Conservation (phyloP, 2,113 vertebrate genomes). For the Manacus vitellinus region DNA sequence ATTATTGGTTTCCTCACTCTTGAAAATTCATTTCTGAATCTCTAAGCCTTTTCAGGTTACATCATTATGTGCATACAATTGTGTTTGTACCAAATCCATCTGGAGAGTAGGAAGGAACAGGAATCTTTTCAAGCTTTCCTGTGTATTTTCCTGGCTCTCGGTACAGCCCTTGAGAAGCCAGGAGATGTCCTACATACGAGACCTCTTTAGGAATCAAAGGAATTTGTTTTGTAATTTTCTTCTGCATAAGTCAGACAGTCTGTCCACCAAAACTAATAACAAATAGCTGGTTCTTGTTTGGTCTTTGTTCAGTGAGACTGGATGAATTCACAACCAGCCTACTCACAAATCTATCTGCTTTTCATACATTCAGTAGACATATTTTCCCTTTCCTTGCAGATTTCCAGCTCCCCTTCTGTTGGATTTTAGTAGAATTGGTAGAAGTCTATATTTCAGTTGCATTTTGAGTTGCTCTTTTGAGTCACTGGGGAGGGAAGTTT, state of each 20-base stretch:
- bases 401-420: background rate
- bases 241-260: background rate
- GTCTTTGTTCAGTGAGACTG: background rate
- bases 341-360: background rate
- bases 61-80: background rate
- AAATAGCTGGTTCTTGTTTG: background rate
- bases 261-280: background rate
- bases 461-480: background rate
- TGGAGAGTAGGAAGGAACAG: background rate
- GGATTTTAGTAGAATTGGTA: background rate
- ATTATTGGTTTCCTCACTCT: background rate
- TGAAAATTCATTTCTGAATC: background rate
- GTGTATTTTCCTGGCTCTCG: background rate
- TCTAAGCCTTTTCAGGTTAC: background rate
- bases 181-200: background rate
- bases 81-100: background rate
- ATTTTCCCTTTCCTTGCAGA: background rate
- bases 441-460: background rate
- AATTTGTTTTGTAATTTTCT: background rate
- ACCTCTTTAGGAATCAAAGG: background rate
- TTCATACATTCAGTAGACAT: background rate
- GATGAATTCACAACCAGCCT: background rate
- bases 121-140: background rate
- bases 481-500: background rate
- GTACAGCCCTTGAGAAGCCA: background rate